Percentiles rank a stretch among this genome's conserved stretches.
These are phyloP conservation scores for Crotalus helleri DNA, from an alignment of 2,113 vertebrate genomes.

Conservation along the genomic window DNA sequence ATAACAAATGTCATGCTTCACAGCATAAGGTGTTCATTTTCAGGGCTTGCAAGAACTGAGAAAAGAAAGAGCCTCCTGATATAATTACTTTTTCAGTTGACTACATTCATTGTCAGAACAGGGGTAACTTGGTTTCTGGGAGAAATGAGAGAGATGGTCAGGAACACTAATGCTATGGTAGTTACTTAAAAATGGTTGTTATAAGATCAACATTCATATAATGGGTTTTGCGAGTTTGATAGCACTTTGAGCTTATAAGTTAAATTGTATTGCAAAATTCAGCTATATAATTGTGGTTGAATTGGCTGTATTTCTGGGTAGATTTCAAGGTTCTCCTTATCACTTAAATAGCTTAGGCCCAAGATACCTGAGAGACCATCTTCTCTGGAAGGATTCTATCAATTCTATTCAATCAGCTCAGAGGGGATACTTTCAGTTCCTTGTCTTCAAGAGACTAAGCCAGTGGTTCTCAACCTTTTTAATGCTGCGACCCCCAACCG, in stretches of 20 bases:
- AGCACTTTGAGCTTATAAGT: neutral
- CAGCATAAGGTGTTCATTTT: constrained; percentile 12
- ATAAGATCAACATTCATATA: neutral
- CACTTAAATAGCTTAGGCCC: neutral
- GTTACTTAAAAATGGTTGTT: neutral
- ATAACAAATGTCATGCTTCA: constrained; percentile 15
- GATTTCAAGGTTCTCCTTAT: neutral
- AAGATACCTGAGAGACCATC: neutral
- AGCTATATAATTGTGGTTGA: neutral
- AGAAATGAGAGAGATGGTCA: neutral
- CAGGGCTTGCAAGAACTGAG: neutral
- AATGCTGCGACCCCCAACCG: too few species aligned
- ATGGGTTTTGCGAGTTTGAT: neutral
- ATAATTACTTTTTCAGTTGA: constrained; percentile 13
- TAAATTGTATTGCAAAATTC: neutral
- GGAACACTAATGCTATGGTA: neutral
- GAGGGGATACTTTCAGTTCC: neutral
- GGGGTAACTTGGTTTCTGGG: neutral
- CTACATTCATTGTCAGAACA: neutral
- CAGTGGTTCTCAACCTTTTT: too few species aligned
- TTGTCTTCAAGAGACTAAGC: neutral
- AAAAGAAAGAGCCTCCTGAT: neutral
- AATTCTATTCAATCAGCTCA: neutral
- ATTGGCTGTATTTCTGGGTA: neutral
- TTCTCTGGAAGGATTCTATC: neutral